phyloP scores from a whole-genome alignment of 2,113 vertebrate species.

The Poecilia latipinna region DNA sequence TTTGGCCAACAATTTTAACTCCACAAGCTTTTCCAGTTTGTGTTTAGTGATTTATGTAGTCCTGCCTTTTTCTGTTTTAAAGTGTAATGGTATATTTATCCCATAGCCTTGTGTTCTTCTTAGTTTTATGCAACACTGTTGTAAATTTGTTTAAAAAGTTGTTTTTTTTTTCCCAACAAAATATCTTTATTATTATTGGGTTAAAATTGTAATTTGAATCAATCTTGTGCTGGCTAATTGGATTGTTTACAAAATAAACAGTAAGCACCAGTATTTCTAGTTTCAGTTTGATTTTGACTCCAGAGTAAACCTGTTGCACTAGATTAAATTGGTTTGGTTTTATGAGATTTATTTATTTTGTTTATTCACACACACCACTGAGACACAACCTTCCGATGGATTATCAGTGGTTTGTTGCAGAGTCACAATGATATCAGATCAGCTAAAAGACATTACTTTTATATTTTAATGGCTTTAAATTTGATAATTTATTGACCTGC shows the following conservation, averaged over 20 bases:
- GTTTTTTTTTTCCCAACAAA: slow-evolving; percentile 24
- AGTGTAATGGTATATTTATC: slow-evolving; percentile 66
- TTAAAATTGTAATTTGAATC: slow-evolving; percentile 4
- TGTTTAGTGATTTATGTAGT: neutral
- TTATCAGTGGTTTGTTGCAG: neutral
- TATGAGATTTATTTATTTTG: neutral
- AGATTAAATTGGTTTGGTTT: neutral
- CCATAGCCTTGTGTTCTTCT: slow-evolving; percentile 27
- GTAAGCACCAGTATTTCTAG: neutral
- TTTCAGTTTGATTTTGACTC: neutral
- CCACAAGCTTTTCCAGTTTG: slow-evolving; percentile 13
- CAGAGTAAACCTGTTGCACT: neutral
- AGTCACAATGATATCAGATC: neutral
- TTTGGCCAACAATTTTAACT: slow-evolving; percentile 16
- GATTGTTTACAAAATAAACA: neutral
- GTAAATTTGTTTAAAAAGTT: slow-evolving; percentile 39
- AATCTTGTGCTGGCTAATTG: neutral
- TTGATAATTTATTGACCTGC: neutral
- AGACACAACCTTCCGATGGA: too few species aligned
- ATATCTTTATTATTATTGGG: slow-evolving; percentile 21
- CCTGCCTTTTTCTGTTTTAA: slow-evolving; percentile 34
- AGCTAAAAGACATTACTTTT: neutral
- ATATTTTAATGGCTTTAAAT: neutral
- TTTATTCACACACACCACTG: neutral
- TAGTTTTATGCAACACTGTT: slow-evolving; percentile 57